A percentile compares a stretch with the other conserved stretches of the same genome.
Conservation (phyloP, 2,113 vertebrate species). For the Trichomycterus rosablanca region DNA sequence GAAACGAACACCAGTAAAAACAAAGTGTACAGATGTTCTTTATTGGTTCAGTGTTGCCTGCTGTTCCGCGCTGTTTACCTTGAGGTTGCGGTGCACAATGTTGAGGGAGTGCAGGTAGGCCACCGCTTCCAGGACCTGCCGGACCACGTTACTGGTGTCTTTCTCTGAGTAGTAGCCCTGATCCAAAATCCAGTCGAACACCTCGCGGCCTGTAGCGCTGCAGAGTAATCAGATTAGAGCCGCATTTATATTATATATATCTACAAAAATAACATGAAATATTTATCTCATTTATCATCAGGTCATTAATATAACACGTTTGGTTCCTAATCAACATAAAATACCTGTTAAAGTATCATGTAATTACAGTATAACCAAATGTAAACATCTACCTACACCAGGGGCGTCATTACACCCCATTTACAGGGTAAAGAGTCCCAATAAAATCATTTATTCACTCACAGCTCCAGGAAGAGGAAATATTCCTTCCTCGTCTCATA, state of each 20-base stretch:
- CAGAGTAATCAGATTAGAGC: neutral
- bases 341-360: no score
- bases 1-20: conserved; percentile 26
- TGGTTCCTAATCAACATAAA: no score
- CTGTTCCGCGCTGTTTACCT: no score
- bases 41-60: no score
- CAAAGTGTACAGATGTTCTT: conserved; percentile 2
- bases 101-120: conserved; percentile 94
- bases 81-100: conserved; percentile 95
- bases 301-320: no score
- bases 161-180: conserved; percentile 96
- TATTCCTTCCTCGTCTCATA: conserved; percentile 96
- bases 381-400: no score
- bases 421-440: no score
- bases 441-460: conserved; percentile 58
- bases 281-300: no score
- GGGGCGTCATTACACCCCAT: no score
- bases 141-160: conserved; percentile 96
- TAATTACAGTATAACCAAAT: no score
- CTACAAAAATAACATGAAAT: no score
- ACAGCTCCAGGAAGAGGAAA: conserved; percentile 98
- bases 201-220: conserved; percentile 93
- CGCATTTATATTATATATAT: neutral
- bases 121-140: conserved; percentile 93
- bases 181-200: conserved; percentile 98